Evolutionary conservation across 2,888 invertebrate genomes (phyloP), one percentile per base, ranked within the genome.

Genomic region (Coleophora deauratella): DNA sequence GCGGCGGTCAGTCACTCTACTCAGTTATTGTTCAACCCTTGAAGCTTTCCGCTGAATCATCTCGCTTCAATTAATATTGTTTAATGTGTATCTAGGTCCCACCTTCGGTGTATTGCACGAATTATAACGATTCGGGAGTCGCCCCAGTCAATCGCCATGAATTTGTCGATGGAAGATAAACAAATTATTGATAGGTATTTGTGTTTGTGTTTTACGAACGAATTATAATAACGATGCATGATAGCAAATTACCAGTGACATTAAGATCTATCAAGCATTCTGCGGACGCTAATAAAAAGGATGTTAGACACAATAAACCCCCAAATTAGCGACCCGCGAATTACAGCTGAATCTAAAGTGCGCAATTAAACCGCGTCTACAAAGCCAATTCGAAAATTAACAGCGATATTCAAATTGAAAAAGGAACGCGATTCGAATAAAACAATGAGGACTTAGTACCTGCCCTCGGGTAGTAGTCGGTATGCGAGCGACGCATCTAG

Each of bases 321-420:
- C 71, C 76, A 80, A 82, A 84, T 84, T 82, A 82, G 80, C 71
- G 72, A 66, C 71, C 66, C 66, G 71, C 66, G 79, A 81, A 79
- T 82, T 79, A 79, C 58, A 65, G 62, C 66, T 81, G 84, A 85
- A 84, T 85, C 73, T 64, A 85, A 85, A 85, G 69, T 80, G 72
- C 80, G 73, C 72, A 75, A 82, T 84, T 82, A 80, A 72, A 66
- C 68, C 67, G 65, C 73, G 72, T 74, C 78, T 75, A 79, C 79
- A 75, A 72, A 75, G 73, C 72, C 73, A 71, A 78, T 78, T 72
- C 72, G 72, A 78, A 79, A 81, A 81, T 78, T 77, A 80, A 78
- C 78, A 74, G 72, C 76, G 75, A 73, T 80, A 78, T 82, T 84
- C 76, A 81, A 82, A 84, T 84, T 82, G 79, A 77, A 81, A 80